Base-by-base conservation (phyloP, 2,113 vertebrate species). In the Sinocyclocheilus anshuiensis region DNA sequence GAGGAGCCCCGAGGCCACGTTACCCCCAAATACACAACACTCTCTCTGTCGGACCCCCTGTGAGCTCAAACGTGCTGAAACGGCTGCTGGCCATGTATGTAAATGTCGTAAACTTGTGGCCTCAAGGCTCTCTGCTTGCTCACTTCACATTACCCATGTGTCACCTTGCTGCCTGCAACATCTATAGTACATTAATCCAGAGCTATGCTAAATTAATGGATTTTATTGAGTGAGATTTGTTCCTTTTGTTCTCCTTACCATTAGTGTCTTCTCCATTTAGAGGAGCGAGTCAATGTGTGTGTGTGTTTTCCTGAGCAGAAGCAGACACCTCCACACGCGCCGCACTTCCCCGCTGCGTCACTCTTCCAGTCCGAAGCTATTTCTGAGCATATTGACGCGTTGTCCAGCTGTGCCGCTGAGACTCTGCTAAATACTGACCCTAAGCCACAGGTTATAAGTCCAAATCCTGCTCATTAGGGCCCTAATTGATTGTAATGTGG, bases 401-500 rank as follows among this genome's bases (percentile, higher is more conserved):
- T 86, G 89, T 90, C 92, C 89, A 90, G 92, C 33, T 89, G 90
- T 90, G 92, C 76, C 89, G 87, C 78, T 87, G 93, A 89, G 94
- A 92, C 89, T 88, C 93, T 94, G 94, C 93, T 93, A 87, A 84
- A 91, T 88, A 86, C 90, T 92, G 90, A 93, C 93, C 94, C 91
- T 8, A 88, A 93, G 92, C 92, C 92, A 91, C 91, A 93, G 90
- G 86, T 92, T 87, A 94, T 94, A 93, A 93, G 90, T 93, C 94
- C 92, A 81, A 93, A 92, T 92, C 91, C 91, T 89, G 92, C 93
- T 94, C 94, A 94, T 95, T 93, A 95, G 91, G 12, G 76, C 90
- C 94, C 63, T 96, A 96, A 96, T 92, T 94, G 94, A 94, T 92
- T 69, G 71, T 94, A 93, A 96, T 93, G 91, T 93, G 90, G 92